These are phyloP conservation scores for Drosophila demipolita DNA, from an alignment of 2,888 invertebrate genomes.

Conservation along the genomic window DNA sequence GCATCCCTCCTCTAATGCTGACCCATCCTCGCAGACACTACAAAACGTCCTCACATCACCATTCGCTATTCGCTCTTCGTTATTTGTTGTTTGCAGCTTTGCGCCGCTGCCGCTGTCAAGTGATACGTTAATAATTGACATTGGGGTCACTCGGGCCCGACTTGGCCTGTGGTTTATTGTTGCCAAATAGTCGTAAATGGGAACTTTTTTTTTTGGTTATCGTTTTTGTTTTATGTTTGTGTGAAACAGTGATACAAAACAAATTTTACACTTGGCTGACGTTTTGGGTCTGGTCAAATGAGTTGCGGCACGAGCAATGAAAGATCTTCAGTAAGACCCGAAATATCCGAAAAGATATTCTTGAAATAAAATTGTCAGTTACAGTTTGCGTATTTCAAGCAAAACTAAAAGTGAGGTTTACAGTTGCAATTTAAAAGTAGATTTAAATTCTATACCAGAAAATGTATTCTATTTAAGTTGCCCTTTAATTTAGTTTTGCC, in stretches of 20 bases:
- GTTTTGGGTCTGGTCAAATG: slow-evolving; percentile 47
- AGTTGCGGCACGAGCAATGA: slow-evolving; percentile 50
- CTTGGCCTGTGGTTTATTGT: slow-evolving; percentile 69
- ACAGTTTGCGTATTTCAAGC: neutral
- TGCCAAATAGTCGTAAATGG: slow-evolving; percentile 59
- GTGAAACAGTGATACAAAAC: slow-evolving; percentile 57
- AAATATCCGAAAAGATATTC: neutral
- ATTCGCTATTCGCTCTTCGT: slow-evolving; percentile 70
- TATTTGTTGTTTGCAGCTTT: slow-evolving; percentile 77
- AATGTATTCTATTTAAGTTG: neutral
- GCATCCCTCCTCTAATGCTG: slow-evolving; percentile 56
- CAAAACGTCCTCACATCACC: slow-evolving; percentile 58
- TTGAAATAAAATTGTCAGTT: neutral
- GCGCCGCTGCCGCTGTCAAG: slow-evolving; percentile 72
- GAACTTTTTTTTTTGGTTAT: slow-evolving; percentile 24
- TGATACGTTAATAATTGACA: slow-evolving; percentile 84
- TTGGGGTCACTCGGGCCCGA: slow-evolving; percentile 78
- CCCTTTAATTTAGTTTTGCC: neutral
- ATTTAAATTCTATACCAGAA: neutral
- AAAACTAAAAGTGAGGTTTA: neutral
- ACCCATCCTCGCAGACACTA: slow-evolving; percentile 42
- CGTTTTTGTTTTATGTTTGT: slow-evolving; percentile 3
- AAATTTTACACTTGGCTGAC: slow-evolving; percentile 74
- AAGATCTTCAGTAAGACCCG: slow-evolving; percentile 4
- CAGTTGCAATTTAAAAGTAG: neutral